Evolutionary conservation across 35 echinoderm and acorn worm species (phyloP).

Genomic region (Lytechinus variegatus): DNA sequence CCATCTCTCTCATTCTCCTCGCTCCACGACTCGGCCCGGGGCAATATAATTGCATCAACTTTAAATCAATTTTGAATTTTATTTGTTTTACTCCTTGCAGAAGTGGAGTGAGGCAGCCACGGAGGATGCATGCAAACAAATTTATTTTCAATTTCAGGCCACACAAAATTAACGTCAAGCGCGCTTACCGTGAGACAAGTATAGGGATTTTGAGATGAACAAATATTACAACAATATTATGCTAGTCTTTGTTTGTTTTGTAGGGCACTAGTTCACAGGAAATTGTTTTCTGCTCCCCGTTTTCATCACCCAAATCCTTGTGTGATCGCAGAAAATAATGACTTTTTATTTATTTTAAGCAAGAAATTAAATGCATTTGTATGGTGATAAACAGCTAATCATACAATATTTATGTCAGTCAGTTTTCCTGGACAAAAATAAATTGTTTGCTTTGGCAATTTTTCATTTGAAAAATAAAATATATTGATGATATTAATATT

Average conservation of each 20-base stretch:
- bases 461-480: not conserved
- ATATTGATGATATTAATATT: not conserved
- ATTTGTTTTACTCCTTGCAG: not conserved
- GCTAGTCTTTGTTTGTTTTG: not conserved
- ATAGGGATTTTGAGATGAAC: not conserved
- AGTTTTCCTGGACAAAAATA: not conserved
- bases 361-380: too few species aligned
- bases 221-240: not conserved
- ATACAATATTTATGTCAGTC: too few species aligned
- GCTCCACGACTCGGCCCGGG: not conserved
- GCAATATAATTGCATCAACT: conserved; percentile 24
- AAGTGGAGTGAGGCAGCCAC: not conserved
- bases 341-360: not conserved
- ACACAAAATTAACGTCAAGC: not conserved
- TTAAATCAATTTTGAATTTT: conserved; percentile 30
- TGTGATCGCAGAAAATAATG: not conserved
- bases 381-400: too few species aligned
- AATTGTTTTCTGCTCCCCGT: not conserved
- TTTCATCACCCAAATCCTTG: not conserved
- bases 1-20: not conserved
- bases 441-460: not conserved
- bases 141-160: not conserved
- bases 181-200: not conserved
- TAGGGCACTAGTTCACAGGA: not conserved
- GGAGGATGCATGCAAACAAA: not conserved